Evolutionary conservation across 2,888 invertebrate genomes (phyloP).

Genomic region (Spicauda simplicius): DNA sequence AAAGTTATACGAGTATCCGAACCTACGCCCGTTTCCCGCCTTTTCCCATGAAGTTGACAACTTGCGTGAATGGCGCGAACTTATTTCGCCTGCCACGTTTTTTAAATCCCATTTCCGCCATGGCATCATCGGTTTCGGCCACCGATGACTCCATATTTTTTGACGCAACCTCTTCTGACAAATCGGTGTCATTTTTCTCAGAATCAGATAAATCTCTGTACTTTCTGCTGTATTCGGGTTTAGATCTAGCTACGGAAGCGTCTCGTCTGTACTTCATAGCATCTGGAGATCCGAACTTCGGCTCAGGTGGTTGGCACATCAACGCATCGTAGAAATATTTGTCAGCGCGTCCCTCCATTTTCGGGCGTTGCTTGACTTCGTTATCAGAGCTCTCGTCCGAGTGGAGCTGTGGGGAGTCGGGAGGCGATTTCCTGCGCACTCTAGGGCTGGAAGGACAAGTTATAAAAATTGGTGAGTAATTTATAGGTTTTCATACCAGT

Average conservation of each 20-base stretch:
- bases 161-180: constrained; percentile 64
- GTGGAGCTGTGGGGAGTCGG: constrained; percentile 56
- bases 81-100: constrained; percentile 65
- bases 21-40: constrained; percentile 63
- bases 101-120: constrained; percentile 63
- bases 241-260: constrained; percentile 47
- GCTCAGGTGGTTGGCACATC: constrained; percentile 65
- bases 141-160: constrained; percentile 68
- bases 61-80: constrained; percentile 69
- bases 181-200: constrained; percentile 67
- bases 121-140: constrained; percentile 64
- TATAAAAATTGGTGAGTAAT: too few relatives aligned
- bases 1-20: constrained; percentile 44
- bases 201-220: constrained; percentile 59
- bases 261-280: constrained; percentile 54
- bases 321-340: constrained; percentile 73
- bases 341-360: constrained; percentile 63
- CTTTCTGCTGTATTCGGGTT: constrained; percentile 59
- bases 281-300: constrained; percentile 54
- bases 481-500: too few relatives aligned
- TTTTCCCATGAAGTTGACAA: constrained; percentile 77
- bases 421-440: constrained; percentile 54
- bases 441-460: constrained; percentile 51
- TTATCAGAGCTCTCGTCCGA: constrained; percentile 73
- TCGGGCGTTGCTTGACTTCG: constrained; percentile 55